Conservation (phyloP, 2,888 invertebrate species). For the Caenorhabditis sp. region DNA sequence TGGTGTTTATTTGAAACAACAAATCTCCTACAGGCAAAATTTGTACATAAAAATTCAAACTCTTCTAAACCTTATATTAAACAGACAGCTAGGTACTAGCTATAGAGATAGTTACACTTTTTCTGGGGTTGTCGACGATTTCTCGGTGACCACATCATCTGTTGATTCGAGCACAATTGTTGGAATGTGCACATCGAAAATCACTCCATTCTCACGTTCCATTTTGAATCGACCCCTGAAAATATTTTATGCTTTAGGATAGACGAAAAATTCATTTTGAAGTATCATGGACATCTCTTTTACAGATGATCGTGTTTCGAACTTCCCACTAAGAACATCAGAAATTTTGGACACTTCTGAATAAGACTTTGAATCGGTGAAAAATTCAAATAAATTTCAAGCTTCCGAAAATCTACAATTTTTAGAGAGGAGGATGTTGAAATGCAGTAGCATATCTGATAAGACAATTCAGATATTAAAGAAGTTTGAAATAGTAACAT, state of each 20-base stretch:
- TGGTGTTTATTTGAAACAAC: background rate
- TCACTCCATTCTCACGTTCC: slow-evolving; percentile 94
- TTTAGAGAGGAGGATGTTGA: too few species aligned
- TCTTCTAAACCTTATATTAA: too few species aligned
- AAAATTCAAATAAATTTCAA: too few species aligned
- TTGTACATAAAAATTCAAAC: background rate
- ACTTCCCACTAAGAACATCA: too few species aligned
- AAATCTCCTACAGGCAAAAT: background rate
- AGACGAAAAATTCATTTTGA: background rate
- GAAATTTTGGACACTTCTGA: too few species aligned
- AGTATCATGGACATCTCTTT: too few species aligned
- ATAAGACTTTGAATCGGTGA: too few species aligned
- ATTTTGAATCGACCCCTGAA: slow-evolving; percentile 91
- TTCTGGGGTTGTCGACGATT: slow-evolving; percentile 22
- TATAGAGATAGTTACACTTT: slow-evolving; percentile 7
- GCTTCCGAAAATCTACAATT: too few species aligned
- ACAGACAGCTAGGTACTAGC: background rate
- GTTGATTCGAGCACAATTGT: slow-evolving; percentile 87
- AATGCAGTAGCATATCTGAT: too few species aligned
- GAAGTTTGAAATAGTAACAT: too few species aligned
- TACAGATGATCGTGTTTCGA: too few species aligned
- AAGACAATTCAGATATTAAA: too few species aligned
- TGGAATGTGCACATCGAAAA: slow-evolving; percentile 95
- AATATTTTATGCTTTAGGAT: background rate
- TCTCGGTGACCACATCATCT: slow-evolving; percentile 35